These are phyloP conservation scores for Agriopis leucophaearia DNA, from an alignment of 2,888 invertebrate genomes.

Conservation along the genomic window DNA sequence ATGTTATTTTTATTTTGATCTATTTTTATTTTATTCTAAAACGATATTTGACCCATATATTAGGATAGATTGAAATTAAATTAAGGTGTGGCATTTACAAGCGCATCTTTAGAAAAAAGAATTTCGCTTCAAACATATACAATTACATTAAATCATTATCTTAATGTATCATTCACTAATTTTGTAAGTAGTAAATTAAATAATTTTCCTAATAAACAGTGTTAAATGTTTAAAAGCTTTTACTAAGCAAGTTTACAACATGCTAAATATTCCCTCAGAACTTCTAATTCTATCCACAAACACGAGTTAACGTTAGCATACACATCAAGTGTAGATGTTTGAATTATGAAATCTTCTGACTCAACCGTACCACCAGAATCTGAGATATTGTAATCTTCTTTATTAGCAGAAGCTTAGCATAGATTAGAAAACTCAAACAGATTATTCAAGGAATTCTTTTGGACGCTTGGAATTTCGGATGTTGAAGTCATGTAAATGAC, in stretches of 20 bases:
- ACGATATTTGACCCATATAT: no score
- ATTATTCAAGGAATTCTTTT: conserved; percentile 32
- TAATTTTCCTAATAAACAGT: neutral
- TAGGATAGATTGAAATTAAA: no score
- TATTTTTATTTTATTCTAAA: no score
- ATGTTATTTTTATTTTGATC: no score
- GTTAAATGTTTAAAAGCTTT: neutral
- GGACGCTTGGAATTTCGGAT: conserved; percentile 15
- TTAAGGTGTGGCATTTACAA: no score
- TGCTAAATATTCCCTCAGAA: conserved; percentile 6
- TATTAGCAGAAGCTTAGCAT: conserved; percentile 47
- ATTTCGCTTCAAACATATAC: no score
- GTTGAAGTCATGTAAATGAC: conserved; percentile 8
- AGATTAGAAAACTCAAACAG: conserved; percentile 39
- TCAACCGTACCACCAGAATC: conserved; percentile 35
- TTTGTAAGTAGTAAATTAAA: neutral
- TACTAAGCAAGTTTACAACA: conserved; percentile 5
- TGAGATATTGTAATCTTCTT: conserved; percentile 45
- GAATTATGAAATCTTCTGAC: conserved; percentile 44
- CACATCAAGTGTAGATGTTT: conserved; percentile 35
- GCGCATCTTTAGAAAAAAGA: no score
- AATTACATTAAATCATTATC: no score
- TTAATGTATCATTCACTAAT: neutral
- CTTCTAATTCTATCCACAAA: conserved; percentile 29
- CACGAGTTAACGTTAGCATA: conserved; percentile 9